Base-by-base conservation (phyloP, 2,888 invertebrate species). In the Nephrotoma flavescens region DNA sequence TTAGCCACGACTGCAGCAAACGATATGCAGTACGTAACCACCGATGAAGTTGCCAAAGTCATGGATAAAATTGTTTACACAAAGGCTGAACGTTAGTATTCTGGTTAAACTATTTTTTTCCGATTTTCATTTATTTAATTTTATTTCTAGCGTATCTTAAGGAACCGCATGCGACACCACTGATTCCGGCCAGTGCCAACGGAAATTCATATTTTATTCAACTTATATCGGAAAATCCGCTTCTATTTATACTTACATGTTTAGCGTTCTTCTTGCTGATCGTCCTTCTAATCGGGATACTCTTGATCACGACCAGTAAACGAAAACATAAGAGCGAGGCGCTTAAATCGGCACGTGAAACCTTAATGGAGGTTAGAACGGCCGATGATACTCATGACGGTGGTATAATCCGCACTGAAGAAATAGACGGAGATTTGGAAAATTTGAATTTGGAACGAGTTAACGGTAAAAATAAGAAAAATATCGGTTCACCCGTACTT, bases 21-120 rank as follows among this genome's bases (percentile, higher is more conserved):
- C 87, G 97, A 97, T 89, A 97, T 97, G 96, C 93, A 94, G 87
- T 92, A 96, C n/a, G 94, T 97, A 4, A 94, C 95, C 5, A 95
- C 96, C 87, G 94, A 94, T 47, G 97, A 97, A 91, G 96, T 96
- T 0, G 94, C 94, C 0, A 92, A 93, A 41, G 95, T 96, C 88
- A 92, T 97, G 86, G 96, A 96, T 5, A 95, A 95, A 87, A 94
- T 95, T 0, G 94, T 96, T 86, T 94, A 95, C 86, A 95, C 96
- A 88, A 97, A 96, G 92, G 96, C 97, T 87, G 96, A 97, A 93
- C 97, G 97, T 97, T 93, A 95, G 94, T 93, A 57, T 71, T 41
- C n/a, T 41, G 41, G 31, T 31, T 31, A 71, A 71, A 31, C 7
- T 31, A 52, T n/a, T 41, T 42, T 83, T 52, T 42, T 6, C 31